phyloP scores from a whole-genome alignment of 2,113 vertebrate species.

The Smithornis capensis region DNA sequence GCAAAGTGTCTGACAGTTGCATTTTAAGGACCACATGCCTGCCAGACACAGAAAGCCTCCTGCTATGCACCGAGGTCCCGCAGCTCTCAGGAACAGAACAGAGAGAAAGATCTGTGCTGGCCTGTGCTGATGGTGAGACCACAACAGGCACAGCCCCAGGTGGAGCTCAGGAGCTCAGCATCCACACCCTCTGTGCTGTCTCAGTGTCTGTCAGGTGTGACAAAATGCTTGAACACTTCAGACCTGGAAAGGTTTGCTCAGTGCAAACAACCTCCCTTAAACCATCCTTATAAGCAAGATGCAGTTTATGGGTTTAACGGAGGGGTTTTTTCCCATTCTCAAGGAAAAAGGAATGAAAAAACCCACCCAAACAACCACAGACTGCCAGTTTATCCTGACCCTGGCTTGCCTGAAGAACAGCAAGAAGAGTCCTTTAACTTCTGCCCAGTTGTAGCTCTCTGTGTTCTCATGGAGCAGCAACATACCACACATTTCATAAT shows the following conservation, averaged over 20 bases:
- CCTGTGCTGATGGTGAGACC: background rate
- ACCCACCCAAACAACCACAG: background rate
- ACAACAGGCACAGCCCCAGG: background rate
- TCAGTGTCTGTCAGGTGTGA: background rate
- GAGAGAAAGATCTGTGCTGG: background rate
- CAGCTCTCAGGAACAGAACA: background rate
- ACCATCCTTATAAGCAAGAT: background rate
- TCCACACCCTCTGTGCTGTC: background rate
- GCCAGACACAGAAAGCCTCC: constrained; percentile 17
- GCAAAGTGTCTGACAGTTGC: background rate
- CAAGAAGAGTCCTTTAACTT: background rate
- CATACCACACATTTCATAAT: constrained; percentile 62
- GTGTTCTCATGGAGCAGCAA: background rate
- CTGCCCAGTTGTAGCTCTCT: background rate
- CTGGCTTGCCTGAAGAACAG: background rate
- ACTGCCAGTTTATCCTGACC: background rate
- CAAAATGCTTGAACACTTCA: fast-evolving
- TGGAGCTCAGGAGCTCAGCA: background rate
- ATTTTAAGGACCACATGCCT: constrained; percentile 28
- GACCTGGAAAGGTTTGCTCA: background rate
- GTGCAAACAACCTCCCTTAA: background rate
- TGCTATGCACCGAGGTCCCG: background rate
- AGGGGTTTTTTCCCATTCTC: background rate
- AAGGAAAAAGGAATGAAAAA: background rate
- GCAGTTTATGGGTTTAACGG: background rate